Evolutionary conservation across 2,888 invertebrate species (phyloP).

Genomic region (Orgyia antiqua): DNA sequence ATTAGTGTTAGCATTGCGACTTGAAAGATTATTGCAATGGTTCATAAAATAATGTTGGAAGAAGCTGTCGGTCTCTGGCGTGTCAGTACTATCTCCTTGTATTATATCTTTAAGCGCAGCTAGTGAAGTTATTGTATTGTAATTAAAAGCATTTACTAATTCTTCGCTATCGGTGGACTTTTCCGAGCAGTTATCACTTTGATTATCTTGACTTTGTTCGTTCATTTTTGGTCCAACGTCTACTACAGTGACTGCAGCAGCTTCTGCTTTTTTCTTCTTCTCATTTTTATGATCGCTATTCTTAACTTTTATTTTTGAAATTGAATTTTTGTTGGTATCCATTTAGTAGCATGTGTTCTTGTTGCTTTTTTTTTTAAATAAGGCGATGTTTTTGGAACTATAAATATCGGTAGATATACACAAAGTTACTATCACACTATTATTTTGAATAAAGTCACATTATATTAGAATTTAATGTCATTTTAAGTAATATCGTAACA

Average conservation of each 20-base stretch:
- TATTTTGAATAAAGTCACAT: conserved; percentile 61
- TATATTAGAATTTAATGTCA: conserved; percentile 35
- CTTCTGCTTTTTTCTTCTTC: conserved; percentile 57
- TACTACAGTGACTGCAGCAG: conserved; percentile 28
- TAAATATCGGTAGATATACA: conserved; percentile 24
- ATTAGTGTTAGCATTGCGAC: conserved; percentile 64
- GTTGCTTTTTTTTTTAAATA: conserved; percentile 28
- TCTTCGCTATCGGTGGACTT: conserved; percentile 82
- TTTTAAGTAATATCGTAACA: conserved; percentile 53
- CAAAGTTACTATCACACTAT: conserved; percentile 26
- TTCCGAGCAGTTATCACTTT: conserved; percentile 35
- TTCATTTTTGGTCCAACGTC: conserved; percentile 42
- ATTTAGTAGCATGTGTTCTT: conserved; percentile 58
- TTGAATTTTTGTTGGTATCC: conserved; percentile 54
- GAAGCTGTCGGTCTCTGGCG: conserved; percentile 78
- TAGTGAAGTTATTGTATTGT: conserved; percentile 83
- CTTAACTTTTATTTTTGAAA: conserved; percentile 42
- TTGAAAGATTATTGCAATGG: conserved; percentile 84
- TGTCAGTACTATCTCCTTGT: conserved; percentile 77
- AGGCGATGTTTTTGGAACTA: conserved; percentile 31
- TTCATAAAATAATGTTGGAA: conserved; percentile 86
- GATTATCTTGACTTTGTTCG: conserved; percentile 35
- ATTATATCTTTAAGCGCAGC: conserved; percentile 83
- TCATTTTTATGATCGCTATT: conserved; percentile 58
- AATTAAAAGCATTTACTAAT: conserved; percentile 81